Evolutionary conservation across 2,113 vertebrate genomes (phyloP), one percentile per base, ranked within the genome.

Genomic region (Halichoeres trimaculatus): DNA sequence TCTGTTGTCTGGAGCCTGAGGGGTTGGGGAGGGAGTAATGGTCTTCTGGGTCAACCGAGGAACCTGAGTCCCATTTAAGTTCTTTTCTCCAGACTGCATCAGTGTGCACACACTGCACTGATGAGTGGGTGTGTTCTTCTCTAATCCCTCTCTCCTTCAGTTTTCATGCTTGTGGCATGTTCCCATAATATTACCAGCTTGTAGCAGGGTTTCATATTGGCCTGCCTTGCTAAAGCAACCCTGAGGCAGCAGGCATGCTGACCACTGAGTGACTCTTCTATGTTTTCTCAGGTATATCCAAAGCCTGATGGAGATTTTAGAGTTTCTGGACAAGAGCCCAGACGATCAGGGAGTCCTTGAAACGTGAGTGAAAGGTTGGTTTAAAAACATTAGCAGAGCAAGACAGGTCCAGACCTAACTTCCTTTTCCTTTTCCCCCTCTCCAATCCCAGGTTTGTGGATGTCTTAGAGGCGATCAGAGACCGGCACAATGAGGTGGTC

Each of bases 401-500:
- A 22, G 5, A 55, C 36, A 58, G 22, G 22, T 40, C 5, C 13
- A 16, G 1, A 11, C 17, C 10, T 14, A 24, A 0, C 14, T 16
- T 22, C 19, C 2, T 40, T 10, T 11, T 35, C 35, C 20, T 48
- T 20, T 10, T 50, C 23, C n/a, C 48, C n/a, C 26, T n/a, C 3
- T n/a, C 5, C 5, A 0, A 17, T 1, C 19, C 3, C 76, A 96
- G 96, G 79, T 97, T 96, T 90, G 94, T 94, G 0, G 90, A 95
- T 0, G 92, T 94, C 43, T 85, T 97, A 82, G 91, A 96, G 83
- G 93, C 86, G 24, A 95, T 97, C 85, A 93, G 96, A 61, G 97
- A 96, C 93, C 93, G 95, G 8, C 96, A 97, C 91, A 97, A 97
- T 0, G 95, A 97, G 0, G 96, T 97, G 36, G 96, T 97, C 1